Base-by-base conservation (phyloP, 2,113 vertebrate species). In the Alethe castanea region DNA sequence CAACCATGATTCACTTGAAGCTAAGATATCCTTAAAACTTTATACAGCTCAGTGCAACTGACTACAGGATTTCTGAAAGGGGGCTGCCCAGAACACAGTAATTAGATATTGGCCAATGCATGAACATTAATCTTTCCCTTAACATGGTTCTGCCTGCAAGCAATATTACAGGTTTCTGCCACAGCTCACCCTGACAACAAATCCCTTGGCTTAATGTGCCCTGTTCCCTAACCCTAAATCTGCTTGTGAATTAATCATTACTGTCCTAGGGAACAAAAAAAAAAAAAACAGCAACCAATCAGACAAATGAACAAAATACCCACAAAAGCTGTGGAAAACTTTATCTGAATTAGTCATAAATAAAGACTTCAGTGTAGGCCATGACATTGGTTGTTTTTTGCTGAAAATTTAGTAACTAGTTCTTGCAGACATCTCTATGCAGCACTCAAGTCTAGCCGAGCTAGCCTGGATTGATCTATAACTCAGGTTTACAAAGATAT, bases 281-380 rank as follows among this genome's bases (percentile, higher is more conserved):
- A 40, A 40, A 40, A 40, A 40, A 40, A 40, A 40, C 40, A 14
- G 14, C 38, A 9, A 14, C 3, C 23, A 53, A 47, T 2, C 12
- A 14, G 17, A 40, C 19, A 74, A 76, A 79, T 29, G 2, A 65
- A 40, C 9, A 44, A 25, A 17, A 28, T 44, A n/a, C 3, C 7
- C 13, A 45, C 18, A 28, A 28, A 52, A 24, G 6, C 45, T 48
- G 56, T 66, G 62, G 33, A 67, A 88, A 95, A 10, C 26, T 88
- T 94, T 81, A 42, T 66, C 45, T 76, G 48, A 92, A 89, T 94
- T 80, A 88, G 36, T 76, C 48, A 86, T 79, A 92, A 91, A 88
- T 81, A 69, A 72, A 44, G 19, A 69, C 18, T 91, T 81, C 24
- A 29, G 19, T 80, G 56, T 59, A 80, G 95, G 54, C 79, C 40